Evolutionary conservation across 2,888 invertebrate genomes (phyloP).

Genomic region (Anagyrus pseudococci): DNA sequence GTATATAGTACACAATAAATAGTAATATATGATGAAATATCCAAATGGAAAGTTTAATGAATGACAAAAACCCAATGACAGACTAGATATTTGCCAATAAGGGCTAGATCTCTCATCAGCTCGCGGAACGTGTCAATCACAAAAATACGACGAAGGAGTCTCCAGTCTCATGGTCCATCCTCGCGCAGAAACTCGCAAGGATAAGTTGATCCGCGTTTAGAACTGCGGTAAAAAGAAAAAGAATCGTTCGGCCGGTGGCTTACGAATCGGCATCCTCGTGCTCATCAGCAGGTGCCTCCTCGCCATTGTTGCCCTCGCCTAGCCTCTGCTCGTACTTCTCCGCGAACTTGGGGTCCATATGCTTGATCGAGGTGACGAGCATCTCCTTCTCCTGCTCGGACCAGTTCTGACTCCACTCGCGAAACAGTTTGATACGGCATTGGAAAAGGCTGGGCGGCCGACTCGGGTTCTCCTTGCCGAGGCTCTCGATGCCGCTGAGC

Average conservation of each 20-base stretch:
- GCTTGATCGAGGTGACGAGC: constrained; percentile 73
- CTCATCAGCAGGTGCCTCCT: constrained; percentile 4
- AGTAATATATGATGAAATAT: too few relatives aligned
- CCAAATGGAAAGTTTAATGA: constrained; percentile 33
- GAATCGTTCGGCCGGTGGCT: too few relatives aligned
- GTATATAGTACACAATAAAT: too few relatives aligned
- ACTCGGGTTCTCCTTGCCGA: constrained; percentile 67
- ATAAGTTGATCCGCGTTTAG: not conserved
- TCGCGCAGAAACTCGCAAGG: constrained; percentile 3
- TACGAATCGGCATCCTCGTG: not conserved
- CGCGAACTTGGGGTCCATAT: constrained; percentile 76
- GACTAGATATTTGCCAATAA: constrained; percentile 38
- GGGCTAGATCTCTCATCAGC: constrained; percentile 25
- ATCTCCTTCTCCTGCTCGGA: constrained; percentile 74
- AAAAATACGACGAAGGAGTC: constrained; percentile 34
- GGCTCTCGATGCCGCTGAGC: constrained; percentile 71
- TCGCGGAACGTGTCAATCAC: constrained; percentile 35
- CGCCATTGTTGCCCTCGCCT: constrained; percentile 39
- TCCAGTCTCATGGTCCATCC: constrained; percentile 10
- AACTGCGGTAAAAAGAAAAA: not conserved
- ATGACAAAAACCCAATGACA: constrained; percentile 25
- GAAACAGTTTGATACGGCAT: constrained; percentile 83
- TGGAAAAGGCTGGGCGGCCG: constrained; percentile 84
- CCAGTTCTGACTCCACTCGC: constrained; percentile 86
- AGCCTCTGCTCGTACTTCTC: constrained; percentile 66